Conservation (phyloP, 1,140 invertebrate species). For the Protaetia brevitarsis region DNA sequence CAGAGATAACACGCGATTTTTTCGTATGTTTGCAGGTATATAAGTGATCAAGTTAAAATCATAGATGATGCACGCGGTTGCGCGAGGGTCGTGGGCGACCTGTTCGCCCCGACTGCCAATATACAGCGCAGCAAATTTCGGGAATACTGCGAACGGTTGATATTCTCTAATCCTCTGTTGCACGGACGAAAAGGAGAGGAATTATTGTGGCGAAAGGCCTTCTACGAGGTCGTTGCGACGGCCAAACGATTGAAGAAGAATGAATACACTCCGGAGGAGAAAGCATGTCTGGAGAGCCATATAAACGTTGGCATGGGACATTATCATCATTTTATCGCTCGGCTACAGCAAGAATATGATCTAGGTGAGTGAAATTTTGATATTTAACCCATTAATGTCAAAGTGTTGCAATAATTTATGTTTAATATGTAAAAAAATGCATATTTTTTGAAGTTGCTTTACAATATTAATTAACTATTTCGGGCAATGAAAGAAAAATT, state of each 20-base stretch:
- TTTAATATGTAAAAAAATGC: no score
- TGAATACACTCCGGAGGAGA: constrained; percentile 57
- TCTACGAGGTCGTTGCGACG: constrained; percentile 81
- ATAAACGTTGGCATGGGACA: constrained; percentile 65
- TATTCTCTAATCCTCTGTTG: constrained; percentile 71
- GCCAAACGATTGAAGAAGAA: constrained; percentile 77
- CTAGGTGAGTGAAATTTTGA: no score
- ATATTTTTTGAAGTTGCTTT: no score
- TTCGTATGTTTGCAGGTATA: constrained; percentile 52
- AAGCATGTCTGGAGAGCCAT: constrained; percentile 59
- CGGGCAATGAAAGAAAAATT: no score
- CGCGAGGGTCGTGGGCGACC: constrained; percentile 49
- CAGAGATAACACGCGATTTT: neutral
- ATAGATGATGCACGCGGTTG: constrained; percentile 54
- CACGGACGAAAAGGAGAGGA: constrained; percentile 87
- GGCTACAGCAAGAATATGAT: constrained; percentile 74
- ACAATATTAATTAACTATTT: no score
- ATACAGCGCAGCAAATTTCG: constrained; percentile 62
- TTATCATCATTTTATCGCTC: constrained; percentile 80
- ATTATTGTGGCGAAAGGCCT: constrained; percentile 87
- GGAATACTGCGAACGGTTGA: constrained; percentile 74
- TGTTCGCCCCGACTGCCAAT: constrained; percentile 54
- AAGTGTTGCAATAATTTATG: no score
- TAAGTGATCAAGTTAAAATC: constrained; percentile 55
- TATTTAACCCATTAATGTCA: no score